Percentiles rank a stretch among this genome's conserved stretches.
Evolutionary conservation across 2,888 invertebrate genomes (phyloP).

Genomic region (Arctia plantaginis): DNA sequence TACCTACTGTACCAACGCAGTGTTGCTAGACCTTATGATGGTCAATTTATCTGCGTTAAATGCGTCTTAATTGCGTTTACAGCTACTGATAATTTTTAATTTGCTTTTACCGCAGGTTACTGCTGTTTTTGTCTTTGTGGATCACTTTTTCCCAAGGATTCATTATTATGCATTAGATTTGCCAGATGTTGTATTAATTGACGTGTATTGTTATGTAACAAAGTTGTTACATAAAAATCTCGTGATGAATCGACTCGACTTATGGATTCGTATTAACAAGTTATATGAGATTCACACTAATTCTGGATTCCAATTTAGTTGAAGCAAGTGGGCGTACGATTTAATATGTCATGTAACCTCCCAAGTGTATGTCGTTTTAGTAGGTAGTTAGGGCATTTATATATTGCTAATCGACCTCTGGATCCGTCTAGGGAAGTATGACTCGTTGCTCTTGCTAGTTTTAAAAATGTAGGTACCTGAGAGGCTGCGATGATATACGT

Average conservation of each 20-base stretch:
- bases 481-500: background rate
- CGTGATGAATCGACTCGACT: background rate
- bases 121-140: too few species aligned
- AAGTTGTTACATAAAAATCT: background rate
- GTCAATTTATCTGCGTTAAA: background rate
- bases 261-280: background rate
- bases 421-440: background rate
- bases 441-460: background rate
- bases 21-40: background rate
- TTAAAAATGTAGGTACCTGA: background rate
- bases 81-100: background rate
- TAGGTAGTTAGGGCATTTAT: background rate
- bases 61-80: background rate
- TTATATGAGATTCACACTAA: background rate
- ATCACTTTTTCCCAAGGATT: background rate
- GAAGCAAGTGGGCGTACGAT: conserved; percentile 1
- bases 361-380: background rate
- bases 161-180: too few species aligned
- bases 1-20: too few species aligned
- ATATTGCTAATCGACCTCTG: background rate
- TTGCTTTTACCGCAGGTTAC: background rate
- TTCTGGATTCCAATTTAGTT: conserved; percentile 10
- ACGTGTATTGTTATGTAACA: too few species aligned
- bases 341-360: conserved; percentile 8
- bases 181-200: background rate